Conservation (phyloP, 2,797 vertebrate species). For the Thunnus albacares region DNA sequence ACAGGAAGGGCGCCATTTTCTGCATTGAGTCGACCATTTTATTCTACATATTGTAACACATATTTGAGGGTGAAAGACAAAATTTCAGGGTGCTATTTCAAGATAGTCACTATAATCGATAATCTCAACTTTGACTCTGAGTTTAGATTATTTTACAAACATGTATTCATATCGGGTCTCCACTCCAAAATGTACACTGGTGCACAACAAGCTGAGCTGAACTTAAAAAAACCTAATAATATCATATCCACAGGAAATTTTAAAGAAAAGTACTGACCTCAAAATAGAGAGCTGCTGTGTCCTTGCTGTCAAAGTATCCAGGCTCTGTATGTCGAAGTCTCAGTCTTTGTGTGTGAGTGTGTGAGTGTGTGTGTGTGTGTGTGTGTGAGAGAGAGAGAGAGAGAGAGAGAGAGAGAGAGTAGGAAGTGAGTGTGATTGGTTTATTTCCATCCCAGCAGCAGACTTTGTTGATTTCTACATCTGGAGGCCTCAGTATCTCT, state of each 20-base stretch:
- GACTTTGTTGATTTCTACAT: slow-evolving; percentile 30
- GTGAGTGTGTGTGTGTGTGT: slow-evolving; percentile 27
- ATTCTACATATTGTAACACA: slow-evolving; percentile 1
- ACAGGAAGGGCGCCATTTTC: slow-evolving; percentile 69
- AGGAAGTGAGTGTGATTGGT: slow-evolving; percentile 71
- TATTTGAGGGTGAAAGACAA: not conserved
- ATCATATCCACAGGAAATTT: not conserved
- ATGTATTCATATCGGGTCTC: fast-evolving
- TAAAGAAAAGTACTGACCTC: slow-evolving; percentile 47
- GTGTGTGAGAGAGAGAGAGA: slow-evolving; percentile 3
- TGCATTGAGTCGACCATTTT: slow-evolving; percentile 63
- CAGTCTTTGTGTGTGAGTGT: slow-evolving; percentile 9
- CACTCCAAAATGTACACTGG: not conserved
- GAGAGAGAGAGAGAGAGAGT: not conserved
- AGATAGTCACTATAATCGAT: fast-evolving
- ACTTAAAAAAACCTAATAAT: not conserved
- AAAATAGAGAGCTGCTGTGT: not conserved
- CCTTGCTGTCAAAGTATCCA: slow-evolving; percentile 4
- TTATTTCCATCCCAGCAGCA: slow-evolving; percentile 10
- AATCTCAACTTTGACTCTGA: not conserved
- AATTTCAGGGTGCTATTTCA: fast-evolving
- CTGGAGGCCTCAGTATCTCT: not conserved
- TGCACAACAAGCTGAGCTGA: not conserved
- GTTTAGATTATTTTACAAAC: not conserved
- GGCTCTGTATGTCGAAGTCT: slow-evolving; percentile 15